A percentile compares a stretch with the other conserved stretches of the same genome.
Evolutionary conservation across 1,140 invertebrate genomes (phyloP).

Genomic region (Tribolium castaneum): DNA sequence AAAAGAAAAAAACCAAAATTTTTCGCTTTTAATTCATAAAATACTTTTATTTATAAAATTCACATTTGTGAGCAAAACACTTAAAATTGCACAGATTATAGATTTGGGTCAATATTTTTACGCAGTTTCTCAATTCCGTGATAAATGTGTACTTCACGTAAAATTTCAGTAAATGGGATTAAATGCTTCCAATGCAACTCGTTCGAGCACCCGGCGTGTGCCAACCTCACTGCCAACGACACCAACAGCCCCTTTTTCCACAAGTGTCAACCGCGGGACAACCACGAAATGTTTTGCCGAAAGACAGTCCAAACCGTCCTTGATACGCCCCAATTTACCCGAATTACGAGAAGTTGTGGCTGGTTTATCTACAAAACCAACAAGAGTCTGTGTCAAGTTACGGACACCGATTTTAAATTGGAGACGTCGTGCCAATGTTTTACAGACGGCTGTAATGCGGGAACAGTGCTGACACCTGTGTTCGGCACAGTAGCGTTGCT

Average conservation of each 20-base stretch:
- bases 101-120: not conserved
- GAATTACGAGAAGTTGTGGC: constrained; percentile 46
- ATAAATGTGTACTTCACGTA: not conserved
- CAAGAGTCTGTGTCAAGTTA: constrained; percentile 34
- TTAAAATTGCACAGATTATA: not conserved
- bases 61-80: not conserved
- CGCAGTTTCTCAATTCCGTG: not conserved
- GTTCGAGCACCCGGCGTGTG: constrained; percentile 28
- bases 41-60: not conserved
- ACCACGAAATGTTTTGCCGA: constrained; percentile 35
- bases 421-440: constrained; percentile 49
- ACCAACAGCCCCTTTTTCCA: constrained; percentile 33
- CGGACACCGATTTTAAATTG: constrained; percentile 48
- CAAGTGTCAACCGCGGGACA: constrained; percentile 19
- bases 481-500: not conserved
- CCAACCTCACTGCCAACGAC: constrained; percentile 33
- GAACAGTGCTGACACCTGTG: not conserved
- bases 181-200: constrained; percentile 46
- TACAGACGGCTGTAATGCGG: constrained; percentile 43
- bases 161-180: constrained; percentile 39
- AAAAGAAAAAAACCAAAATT: too few species aligned
- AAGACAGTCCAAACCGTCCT: constrained; percentile 33
- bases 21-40: too few species aligned
- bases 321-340: constrained; percentile 13
- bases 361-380: constrained; percentile 30